Conservation (phyloP, 1,140 invertebrate genomes). For the Halesus radiatus region DNA sequence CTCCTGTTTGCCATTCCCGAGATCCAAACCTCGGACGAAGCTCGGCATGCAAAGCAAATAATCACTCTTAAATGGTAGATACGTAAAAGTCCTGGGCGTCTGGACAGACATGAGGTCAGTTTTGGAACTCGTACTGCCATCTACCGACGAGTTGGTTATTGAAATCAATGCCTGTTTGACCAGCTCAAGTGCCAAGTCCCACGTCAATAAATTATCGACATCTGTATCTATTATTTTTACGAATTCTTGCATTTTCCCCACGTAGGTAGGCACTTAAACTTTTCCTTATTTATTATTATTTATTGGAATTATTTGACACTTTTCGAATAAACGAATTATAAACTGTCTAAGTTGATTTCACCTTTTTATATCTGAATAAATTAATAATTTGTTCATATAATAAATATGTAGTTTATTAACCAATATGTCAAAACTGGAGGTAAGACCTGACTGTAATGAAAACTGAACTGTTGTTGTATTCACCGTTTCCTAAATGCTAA, state of each 20-base stretch:
- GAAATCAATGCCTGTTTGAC: conserved; percentile 50
- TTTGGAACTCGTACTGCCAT: conserved; percentile 14
- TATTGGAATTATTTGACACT: too few species aligned
- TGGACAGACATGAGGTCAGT: conserved; percentile 44
- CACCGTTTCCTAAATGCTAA: too few species aligned
- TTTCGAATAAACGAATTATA: too few species aligned
- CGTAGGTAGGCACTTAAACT: background rate
- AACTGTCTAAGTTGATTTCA: too few species aligned
- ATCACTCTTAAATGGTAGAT: conserved; percentile 46
- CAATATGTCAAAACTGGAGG: too few species aligned
- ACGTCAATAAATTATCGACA: conserved; percentile 40
- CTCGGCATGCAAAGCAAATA: conserved; percentile 63
- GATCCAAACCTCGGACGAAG: conserved; percentile 59
- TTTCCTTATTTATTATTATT: too few species aligned
- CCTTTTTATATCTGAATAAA: too few species aligned
- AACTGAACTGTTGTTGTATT: too few species aligned
- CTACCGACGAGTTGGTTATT: conserved; percentile 6
- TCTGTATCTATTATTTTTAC: conserved; percentile 29
- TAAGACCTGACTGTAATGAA: too few species aligned
- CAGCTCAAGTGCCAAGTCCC: conserved; percentile 27
- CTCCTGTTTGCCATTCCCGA: conserved; percentile 27
- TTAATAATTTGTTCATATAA: too few species aligned
- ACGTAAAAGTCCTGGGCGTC: conserved; percentile 56
- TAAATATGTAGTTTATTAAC: too few species aligned
- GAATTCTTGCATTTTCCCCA: conserved; percentile 23